These are phyloP conservation scores for Drosophila atroscutellata DNA, from an alignment of 2,888 invertebrate species.

Conservation along the genomic window DNA sequence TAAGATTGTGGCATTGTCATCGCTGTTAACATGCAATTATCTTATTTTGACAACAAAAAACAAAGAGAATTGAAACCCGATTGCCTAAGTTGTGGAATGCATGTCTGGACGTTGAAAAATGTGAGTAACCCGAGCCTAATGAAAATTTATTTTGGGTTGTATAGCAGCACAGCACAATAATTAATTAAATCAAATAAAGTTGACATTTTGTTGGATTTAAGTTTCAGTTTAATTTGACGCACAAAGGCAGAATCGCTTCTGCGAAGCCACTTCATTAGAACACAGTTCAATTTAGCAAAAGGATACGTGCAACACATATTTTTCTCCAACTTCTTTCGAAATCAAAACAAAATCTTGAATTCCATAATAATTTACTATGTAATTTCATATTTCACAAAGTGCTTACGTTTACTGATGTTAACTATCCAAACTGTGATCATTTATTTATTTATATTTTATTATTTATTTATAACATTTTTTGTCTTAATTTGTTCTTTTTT, in stretches of 20 bases:
- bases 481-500: not conserved
- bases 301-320: not conserved
- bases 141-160: conserved; percentile 66
- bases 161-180: conserved; percentile 39
- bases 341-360: not conserved
- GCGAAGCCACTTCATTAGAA: too few relatives aligned
- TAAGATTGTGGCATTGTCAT: conserved; percentile 41
- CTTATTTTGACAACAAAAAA: conserved; percentile 17
- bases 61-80: conserved; percentile 19
- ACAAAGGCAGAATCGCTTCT: not conserved
- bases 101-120: conserved; percentile 28
- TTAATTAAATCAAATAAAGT: conserved; percentile 31
- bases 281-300: not conserved
- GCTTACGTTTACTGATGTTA: too few relatives aligned
- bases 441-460: not conserved
- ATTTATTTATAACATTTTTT: not conserved
- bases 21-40: conserved; percentile 53
- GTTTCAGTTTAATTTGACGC: not conserved
- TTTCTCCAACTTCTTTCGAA: not conserved
- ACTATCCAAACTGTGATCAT: not conserved
- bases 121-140: conserved; percentile 62
- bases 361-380: not conserved
- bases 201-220: conserved; percentile 7
- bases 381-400: not conserved
- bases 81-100: not conserved